A percentile compares a stretch with the other conserved stretches of the same genome.
Evolutionary conservation across 2,888 invertebrate genomes (phyloP).

Genomic region (Melieria crassipennis): DNA sequence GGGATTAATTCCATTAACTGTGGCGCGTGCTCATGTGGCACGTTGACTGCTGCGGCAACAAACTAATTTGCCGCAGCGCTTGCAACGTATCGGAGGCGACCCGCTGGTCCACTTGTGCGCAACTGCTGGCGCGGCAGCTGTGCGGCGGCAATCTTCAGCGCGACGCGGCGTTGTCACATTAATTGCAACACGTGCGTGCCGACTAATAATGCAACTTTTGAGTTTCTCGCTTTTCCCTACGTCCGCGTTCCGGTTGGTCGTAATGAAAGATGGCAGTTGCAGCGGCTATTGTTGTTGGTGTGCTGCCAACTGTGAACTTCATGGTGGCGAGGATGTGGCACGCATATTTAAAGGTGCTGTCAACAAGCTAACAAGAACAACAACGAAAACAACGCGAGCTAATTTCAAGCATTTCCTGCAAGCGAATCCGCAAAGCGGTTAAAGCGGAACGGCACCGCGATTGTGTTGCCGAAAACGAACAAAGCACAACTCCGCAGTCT

Average conservation of each 20-base stretch:
- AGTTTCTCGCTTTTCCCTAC: background rate
- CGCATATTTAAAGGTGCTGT: no score
- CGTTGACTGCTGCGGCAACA: background rate
- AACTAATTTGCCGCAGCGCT: background rate
- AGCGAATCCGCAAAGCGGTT: no score
- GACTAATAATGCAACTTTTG: slow-evolving; percentile 15
- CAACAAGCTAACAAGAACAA: no score
- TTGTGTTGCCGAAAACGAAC: no score
- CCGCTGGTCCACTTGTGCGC: background rate
- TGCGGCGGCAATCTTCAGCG: no score
- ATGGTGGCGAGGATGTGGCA: no score
- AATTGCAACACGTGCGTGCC: slow-evolving; percentile 23
- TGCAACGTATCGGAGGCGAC: background rate
- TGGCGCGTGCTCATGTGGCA: slow-evolving; percentile 8
- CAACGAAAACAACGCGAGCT: no score
- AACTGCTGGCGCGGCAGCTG: background rate
- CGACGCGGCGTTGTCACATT: background rate
- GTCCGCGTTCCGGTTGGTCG: background rate
- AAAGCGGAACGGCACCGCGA: no score
- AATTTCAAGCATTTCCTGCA: no score
- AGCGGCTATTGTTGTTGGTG: no score
- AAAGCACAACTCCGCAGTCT: no score
- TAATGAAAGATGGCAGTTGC: background rate
- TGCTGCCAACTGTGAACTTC: no score
- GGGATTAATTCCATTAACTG: slow-evolving; percentile 55